Evolutionary conservation across 2,888 invertebrate species (phyloP), one percentile per base, ranked within the genome.

Genomic region (Diloba caeruleocephala): DNA sequence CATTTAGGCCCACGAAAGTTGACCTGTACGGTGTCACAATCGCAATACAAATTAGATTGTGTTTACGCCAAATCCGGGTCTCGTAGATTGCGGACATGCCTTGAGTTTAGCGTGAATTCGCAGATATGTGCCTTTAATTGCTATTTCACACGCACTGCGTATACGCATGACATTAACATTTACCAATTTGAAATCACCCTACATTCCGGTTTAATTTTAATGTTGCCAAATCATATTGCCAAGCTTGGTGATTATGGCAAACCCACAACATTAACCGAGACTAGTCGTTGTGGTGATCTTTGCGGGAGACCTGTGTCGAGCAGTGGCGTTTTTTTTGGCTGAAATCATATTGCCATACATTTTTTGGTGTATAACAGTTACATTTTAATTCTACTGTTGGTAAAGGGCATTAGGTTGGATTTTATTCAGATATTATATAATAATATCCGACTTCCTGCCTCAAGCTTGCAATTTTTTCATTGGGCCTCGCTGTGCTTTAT

Each of bases 1-100:
- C 73, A 70, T 48, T 60, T 34, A 51, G 44, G 55, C 51, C 37
- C 55, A 71, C 70, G 61, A 73, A 73, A 73, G 73, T 46, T 57
- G 44, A 57, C 66, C 70, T 42, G 39, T 62, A 45, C 44, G 38
- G 38, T 73, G 60, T 49, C 57, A 63, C 64, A 64, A 61, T 69
- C 57, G 26, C 39, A 53, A 56, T 50, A 48, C 58, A 43, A 58
- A 56, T 39, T 52, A 31, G 33, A 63, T 54, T 54, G 48, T 54
- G 34, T 51, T 63, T 55, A 72, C 36, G 39, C 53, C 55, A 62
- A 68, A 65, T 70, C 68, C 71, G 67, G 65, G 41, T 67, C 50
- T 57, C 36, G 41, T 51, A 44, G 70, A 37, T 36, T 51, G 28
- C 38, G 31, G 37, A 42, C 63, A 58, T 29, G 61, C 25, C 50